These are phyloP conservation scores for Diplodus sargus DNA, from an alignment of 2,797 vertebrate species.

Conservation along the genomic window DNA sequence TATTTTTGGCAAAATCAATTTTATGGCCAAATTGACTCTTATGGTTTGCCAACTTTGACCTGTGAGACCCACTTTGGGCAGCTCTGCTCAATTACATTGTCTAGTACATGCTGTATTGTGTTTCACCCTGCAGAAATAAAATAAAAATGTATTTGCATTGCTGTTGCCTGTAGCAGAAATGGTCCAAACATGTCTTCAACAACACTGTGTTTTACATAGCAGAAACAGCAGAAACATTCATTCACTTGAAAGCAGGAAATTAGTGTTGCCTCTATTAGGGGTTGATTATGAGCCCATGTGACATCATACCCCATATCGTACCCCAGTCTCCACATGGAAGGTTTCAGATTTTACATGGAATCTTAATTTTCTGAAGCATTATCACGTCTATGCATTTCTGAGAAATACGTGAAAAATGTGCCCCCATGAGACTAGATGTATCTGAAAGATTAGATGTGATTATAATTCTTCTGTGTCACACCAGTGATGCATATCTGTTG, in stretches of 20 bases:
- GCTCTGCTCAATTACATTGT: too few relatives aligned
- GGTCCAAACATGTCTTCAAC: too few relatives aligned
- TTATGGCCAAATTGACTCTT: too few relatives aligned
- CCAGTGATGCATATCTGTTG: slow-evolving; percentile 10
- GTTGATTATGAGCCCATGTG: slow-evolving; percentile 56
- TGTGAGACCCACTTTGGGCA: too few relatives aligned
- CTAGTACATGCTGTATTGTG: slow-evolving; percentile 13
- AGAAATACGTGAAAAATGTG: not conserved
- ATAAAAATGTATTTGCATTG: too few relatives aligned
- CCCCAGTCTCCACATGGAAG: not conserved
- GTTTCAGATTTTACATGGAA: slow-evolving; percentile 13
- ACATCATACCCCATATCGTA: slow-evolving; percentile 45
- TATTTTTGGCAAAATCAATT: too few relatives aligned
- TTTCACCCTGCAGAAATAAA: slow-evolving; percentile 33
- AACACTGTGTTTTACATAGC: too few relatives aligned
- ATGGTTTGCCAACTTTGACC: too few relatives aligned
- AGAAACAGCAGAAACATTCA: too few relatives aligned
- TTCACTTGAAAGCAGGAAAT: slow-evolving; percentile 17
- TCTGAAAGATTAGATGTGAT: slow-evolving; percentile 21
- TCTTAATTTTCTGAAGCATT: not conserved
- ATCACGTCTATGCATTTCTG: not conserved
- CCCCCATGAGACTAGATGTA: not conserved
- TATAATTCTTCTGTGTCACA: not conserved
- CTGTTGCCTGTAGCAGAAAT: too few relatives aligned
- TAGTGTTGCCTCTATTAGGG: slow-evolving; percentile 29